A percentile compares a stretch with the other conserved stretches of the same genome.
These are phyloP conservation scores for Aphrophora alni DNA, from an alignment of 2,888 invertebrate species.

Conservation along the genomic window DNA sequence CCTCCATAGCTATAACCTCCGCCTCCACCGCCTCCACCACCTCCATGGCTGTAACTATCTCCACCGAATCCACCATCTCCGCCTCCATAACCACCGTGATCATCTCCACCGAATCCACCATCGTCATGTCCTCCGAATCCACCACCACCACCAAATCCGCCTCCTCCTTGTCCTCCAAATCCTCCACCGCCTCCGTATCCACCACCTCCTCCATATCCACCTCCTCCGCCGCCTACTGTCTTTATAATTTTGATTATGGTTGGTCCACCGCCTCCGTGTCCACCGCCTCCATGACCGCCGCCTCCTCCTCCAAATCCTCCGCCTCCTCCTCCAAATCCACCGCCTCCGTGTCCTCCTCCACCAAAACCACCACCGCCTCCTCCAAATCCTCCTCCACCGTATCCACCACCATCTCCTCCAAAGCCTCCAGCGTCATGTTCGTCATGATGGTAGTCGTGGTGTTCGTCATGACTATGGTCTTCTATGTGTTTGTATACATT, in stretches of 20 bases:
- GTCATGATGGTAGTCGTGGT: constrained; percentile 43
- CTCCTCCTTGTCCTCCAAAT: constrained; percentile 27
- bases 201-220: no score
- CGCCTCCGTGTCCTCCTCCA: constrained; percentile 21
- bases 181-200: constrained; percentile 30
- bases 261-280: neutral
- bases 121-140: constrained; percentile 36
- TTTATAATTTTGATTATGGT: constrained; percentile 1
- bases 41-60: constrained; percentile 30
- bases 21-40: constrained; percentile 36
- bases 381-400: constrained; percentile 22
- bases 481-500: constrained; percentile 50
- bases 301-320: constrained; percentile 37
- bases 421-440: constrained; percentile 39
- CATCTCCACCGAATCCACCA: constrained; percentile 40
- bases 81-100: constrained; percentile 29
- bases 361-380: neutral
- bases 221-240: neutral
- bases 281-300: neutral
- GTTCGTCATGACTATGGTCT: constrained; percentile 47
- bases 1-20: constrained; percentile 42
- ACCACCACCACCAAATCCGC: constrained; percentile 28
- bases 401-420: constrained; percentile 34
- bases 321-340: constrained; percentile 32
- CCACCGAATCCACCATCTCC: constrained; percentile 34